These are phyloP conservation scores for Toxotes lorentzi DNA, from an alignment of 2,797 vertebrate genomes.

Conservation along the genomic window DNA sequence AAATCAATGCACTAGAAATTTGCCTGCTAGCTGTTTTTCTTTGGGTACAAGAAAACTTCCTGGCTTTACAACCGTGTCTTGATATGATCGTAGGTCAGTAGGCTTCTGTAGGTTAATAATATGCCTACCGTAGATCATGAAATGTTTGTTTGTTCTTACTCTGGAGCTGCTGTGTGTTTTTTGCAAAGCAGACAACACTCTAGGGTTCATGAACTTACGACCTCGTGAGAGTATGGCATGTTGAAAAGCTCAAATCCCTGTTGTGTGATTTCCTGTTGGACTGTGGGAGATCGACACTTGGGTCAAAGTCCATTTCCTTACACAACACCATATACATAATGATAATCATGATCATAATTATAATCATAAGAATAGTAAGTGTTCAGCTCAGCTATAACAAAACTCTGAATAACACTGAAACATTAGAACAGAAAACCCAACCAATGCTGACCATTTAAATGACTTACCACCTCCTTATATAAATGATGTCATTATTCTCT, in stretches of 20 bases:
- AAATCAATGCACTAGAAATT: not conserved
- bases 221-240: conserved; percentile 54
- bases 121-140: not conserved
- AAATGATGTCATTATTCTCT: conserved; percentile 82
- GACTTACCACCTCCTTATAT: conserved; percentile 4
- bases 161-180: conserved; percentile 13
- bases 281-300: conserved; percentile 52
- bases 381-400: not conserved
- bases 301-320: conserved; percentile 56
- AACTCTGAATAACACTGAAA: not conserved
- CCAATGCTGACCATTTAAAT: conserved; percentile 7
- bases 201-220: conserved; percentile 48
- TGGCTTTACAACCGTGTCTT: conserved; percentile 12
- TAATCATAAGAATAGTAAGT: not conserved
- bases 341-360: not conserved
- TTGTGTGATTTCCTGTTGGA: conserved; percentile 69
- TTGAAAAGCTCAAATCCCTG: conserved; percentile 68
- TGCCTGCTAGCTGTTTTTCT: conserved; percentile 5
- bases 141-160: conserved; percentile 9
- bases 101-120: conserved; percentile 21
- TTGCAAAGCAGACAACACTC: conserved; percentile 27
- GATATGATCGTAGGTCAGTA: conserved; percentile 26
- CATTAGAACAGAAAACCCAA: not conserved
- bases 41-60: conserved; percentile 8
- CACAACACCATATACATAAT: not conserved